These are phyloP conservation scores for Cheilosia impressa DNA, from an alignment of 2,888 invertebrate genomes.

Conservation along the genomic window DNA sequence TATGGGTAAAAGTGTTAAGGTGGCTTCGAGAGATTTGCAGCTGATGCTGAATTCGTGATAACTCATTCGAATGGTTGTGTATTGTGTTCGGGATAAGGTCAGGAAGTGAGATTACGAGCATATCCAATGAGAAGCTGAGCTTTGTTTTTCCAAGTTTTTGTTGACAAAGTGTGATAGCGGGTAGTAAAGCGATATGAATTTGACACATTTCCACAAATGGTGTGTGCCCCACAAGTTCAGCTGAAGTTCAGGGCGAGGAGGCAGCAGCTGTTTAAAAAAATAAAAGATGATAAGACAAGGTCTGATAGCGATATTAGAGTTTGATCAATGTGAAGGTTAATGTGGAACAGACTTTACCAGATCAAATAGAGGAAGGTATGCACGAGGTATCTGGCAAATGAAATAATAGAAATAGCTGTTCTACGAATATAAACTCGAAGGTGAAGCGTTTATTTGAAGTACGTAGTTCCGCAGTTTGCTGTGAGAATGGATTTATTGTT, in stretches of 20 bases:
- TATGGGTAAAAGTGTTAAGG: slow-evolving; percentile 41
- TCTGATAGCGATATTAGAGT: background rate
- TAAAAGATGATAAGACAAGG: slow-evolving; percentile 24
- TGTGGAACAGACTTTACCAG: background rate
- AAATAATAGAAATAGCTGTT: background rate
- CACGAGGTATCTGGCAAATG: background rate
- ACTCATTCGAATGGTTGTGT: slow-evolving; percentile 14
- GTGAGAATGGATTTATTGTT: too few relatives aligned
- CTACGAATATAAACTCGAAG: too few relatives aligned
- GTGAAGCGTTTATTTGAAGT: too few relatives aligned
- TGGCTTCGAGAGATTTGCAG: slow-evolving; percentile 5
- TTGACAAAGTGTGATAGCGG: background rate
- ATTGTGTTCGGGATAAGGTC: slow-evolving; percentile 51
- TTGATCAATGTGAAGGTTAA: slow-evolving; percentile 27
- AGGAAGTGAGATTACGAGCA: slow-evolving; percentile 50
- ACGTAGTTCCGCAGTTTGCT: too few relatives aligned
- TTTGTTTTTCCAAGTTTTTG: background rate
- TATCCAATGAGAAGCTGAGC: slow-evolving; percentile 20
- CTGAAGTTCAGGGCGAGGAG: slow-evolving; percentile 9
- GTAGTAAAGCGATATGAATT: slow-evolving; percentile 10
- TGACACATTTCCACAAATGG: background rate
- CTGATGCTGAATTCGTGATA: slow-evolving; percentile 38
- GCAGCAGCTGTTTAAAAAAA: background rate
- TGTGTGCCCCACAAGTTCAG: background rate
- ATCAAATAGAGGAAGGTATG: background rate